A percentile compares a stretch with the other conserved stretches of the same genome.
phyloP scores from a whole-genome alignment of 2,888 invertebrate species.

The Hipparchia sbordonii region DNA sequence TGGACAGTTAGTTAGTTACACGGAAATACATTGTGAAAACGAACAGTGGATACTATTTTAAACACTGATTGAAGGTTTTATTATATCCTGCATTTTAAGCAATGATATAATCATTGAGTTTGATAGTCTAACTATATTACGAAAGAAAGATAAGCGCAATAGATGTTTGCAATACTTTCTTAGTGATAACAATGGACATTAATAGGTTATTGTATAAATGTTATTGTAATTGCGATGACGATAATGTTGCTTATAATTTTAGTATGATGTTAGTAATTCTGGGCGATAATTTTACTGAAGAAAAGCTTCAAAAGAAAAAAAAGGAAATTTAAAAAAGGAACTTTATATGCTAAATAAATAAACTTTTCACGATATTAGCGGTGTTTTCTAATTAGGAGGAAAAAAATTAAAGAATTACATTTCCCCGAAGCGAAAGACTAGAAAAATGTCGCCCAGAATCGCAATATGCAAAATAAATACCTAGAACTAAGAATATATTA shows the following conservation, averaged over 20 bases:
- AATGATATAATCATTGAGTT: background rate
- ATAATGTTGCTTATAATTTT: slow-evolving; percentile 15
- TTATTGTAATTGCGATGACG: slow-evolving; percentile 5
- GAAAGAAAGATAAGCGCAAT: background rate
- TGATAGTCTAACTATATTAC: background rate
- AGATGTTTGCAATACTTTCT: background rate
- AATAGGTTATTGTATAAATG: slow-evolving; percentile 19
- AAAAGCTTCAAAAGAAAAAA: background rate
- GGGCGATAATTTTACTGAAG: background rate
- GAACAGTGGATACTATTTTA: background rate
- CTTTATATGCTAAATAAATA: no score
- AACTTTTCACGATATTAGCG: no score
- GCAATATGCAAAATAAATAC: slow-evolving; percentile 14
- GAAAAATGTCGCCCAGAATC: slow-evolving; percentile 7
- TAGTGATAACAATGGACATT: slow-evolving; percentile 25
- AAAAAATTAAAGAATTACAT: background rate
- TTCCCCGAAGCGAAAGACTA: background rate
- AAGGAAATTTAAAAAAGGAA: background rate
- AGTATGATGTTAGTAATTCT: background rate
- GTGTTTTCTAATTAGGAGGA: background rate
- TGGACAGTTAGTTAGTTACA: no score
- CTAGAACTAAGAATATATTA: slow-evolving; percentile 7
- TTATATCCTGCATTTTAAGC: background rate
- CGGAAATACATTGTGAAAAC: background rate
- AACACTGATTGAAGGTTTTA: background rate